A percentile compares a stretch with the other conserved stretches of the same genome.
Evolutionary conservation across 2,113 vertebrate genomes (phyloP).

Genomic region (Scophthalmus maximus): DNA sequence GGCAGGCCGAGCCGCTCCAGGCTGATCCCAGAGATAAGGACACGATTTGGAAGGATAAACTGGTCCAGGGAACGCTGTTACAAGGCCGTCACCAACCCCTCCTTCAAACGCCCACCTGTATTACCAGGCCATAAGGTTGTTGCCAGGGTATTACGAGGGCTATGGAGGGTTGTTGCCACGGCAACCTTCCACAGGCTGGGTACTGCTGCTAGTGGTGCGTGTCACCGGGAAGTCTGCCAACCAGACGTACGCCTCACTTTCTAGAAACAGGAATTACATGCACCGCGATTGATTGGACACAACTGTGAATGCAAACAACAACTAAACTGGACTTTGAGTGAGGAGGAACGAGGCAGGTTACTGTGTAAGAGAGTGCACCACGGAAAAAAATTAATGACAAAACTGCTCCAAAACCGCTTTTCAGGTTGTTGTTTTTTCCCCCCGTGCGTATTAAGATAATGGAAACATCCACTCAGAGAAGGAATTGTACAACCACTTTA

Average conservation of each 20-base stretch:
- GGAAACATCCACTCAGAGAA: neutral
- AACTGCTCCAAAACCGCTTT: neutral
- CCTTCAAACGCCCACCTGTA: neutral
- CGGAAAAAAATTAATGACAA: neutral
- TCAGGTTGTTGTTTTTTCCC: neutral
- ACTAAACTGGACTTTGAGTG: neutral
- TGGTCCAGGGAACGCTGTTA: slow-evolving; percentile 7
- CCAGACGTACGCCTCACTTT: neutral
- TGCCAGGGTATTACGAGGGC: slow-evolving; percentile 25
- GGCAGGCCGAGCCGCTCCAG: neutral
- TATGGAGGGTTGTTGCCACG: slow-evolving; percentile 32
- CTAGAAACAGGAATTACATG: neutral
- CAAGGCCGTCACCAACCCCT: neutral
- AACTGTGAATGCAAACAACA: neutral
- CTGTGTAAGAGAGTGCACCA: neutral
- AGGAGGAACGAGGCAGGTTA: neutral
- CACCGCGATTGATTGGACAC: neutral
- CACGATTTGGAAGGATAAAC: slow-evolving; percentile 9
- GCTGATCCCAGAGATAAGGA: slow-evolving; percentile 41
- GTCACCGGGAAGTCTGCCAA: neutral
- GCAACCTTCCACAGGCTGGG: slow-evolving; percentile 23
- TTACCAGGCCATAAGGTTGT: slow-evolving; percentile 22
- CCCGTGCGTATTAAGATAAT: neutral
- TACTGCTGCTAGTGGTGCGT: slow-evolving; percentile 1
- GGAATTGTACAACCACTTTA: neutral